Conservation (phyloP, 2,797 vertebrate species). For the Xiphorhynchus erythropygius region DNA sequence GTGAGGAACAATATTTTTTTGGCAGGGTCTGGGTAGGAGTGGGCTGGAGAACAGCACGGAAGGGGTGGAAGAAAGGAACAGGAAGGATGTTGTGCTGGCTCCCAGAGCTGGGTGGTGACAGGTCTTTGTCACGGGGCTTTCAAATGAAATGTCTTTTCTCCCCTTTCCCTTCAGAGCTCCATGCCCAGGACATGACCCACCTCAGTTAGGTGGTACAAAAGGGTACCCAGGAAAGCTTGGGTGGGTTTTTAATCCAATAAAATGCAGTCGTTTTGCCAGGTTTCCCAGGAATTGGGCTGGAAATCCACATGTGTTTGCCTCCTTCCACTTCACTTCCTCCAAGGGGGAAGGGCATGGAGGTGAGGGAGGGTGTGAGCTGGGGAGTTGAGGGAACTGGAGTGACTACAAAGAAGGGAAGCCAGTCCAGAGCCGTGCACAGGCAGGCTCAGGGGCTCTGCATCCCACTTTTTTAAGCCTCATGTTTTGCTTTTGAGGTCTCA, state of each 20-base stretch:
- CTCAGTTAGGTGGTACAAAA: background rate
- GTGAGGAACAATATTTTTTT: background rate
- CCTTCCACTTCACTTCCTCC: background rate
- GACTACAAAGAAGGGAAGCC: background rate
- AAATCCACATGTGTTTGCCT: background rate
- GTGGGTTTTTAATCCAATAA: background rate
- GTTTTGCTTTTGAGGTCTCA: background rate
- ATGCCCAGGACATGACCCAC: rapidly evolving
- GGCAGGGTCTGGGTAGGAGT: background rate
- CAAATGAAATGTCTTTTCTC: background rate
- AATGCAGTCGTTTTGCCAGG: background rate
- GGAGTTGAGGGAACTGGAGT: background rate
- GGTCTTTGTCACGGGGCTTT: background rate
- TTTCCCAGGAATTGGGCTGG: background rate
- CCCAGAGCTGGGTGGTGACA: background rate
- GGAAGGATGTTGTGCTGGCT: constrained; percentile 9
- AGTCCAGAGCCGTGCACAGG: rapidly evolving
- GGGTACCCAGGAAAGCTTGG: background rate
- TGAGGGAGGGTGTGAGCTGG: background rate
- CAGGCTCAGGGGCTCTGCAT: background rate
- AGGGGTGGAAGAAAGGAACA: constrained; percentile 7
- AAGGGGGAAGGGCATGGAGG: background rate
- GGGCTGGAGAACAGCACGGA: background rate
- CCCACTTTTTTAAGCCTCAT: rapidly evolving
- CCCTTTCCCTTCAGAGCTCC: background rate